Conservation (phyloP, 1,140 invertebrate species). For the Wiebesia pumilae region DNA sequence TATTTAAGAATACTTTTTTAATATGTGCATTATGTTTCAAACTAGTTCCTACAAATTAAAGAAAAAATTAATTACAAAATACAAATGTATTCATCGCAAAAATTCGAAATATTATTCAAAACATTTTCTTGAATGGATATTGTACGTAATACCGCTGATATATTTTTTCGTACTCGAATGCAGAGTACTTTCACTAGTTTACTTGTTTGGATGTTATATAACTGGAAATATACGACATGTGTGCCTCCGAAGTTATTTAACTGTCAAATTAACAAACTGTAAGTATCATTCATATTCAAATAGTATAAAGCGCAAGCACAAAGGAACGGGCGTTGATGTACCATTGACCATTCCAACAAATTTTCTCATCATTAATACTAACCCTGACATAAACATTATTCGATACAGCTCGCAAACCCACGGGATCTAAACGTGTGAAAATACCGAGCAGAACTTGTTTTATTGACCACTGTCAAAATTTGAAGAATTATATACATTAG, state of each 20-base stretch:
- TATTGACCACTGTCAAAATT: background rate
- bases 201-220: background rate
- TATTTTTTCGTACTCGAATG: too few species aligned
- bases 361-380: background rate
- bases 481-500: background rate
- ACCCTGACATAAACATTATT: slow-evolving; percentile 3
- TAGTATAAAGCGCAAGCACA: background rate
- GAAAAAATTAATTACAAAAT: too few species aligned
- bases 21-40: too few species aligned
- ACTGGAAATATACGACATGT: background rate
- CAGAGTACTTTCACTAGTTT: background rate
- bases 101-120: background rate
- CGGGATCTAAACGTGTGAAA: background rate
- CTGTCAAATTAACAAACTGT: slow-evolving; percentile 10
- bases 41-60: too few species aligned
- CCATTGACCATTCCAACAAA: background rate
- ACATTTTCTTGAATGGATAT: background rate
- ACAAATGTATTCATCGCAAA: background rate
- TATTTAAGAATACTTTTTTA: too few species aligned
- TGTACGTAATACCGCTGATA: background rate
- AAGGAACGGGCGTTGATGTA: background rate
- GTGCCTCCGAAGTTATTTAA: background rate
- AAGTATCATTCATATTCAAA: background rate
- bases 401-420: background rate
- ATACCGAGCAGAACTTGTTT: background rate